Evolutionary conservation across 2,797 vertebrate genomes (phyloP).

Genomic region (Sebastes itinus): DNA sequence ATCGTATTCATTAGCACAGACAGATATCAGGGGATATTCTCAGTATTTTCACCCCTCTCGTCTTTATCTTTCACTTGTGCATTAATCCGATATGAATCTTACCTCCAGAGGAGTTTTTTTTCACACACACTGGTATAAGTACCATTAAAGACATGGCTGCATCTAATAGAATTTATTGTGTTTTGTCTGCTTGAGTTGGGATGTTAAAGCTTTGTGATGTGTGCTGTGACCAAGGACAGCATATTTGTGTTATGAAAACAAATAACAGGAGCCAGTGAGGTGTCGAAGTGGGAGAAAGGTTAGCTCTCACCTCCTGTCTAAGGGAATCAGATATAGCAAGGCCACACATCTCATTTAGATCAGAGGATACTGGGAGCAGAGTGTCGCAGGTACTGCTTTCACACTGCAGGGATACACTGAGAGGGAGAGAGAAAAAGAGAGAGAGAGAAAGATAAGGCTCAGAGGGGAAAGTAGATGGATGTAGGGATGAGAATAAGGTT

Average conservation of each 20-base stretch:
- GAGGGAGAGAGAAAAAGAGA: background rate
- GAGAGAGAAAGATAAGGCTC: constrained; percentile 1
- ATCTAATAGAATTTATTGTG: constrained; percentile 27
- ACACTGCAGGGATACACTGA: constrained; percentile 52
- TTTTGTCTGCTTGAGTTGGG: constrained; percentile 34
- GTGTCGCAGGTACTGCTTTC: constrained; percentile 69
- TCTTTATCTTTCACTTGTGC: constrained; percentile 74
- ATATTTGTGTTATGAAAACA: constrained; percentile 66
- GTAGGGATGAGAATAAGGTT: constrained; percentile 50
- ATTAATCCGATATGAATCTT: constrained; percentile 76
- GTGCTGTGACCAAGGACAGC: constrained; percentile 45
- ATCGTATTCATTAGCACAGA: constrained; percentile 78
- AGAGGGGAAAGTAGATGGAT: constrained; percentile 39
- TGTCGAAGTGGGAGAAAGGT: constrained; percentile 60
- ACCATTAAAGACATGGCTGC: constrained; percentile 26
- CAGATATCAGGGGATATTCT: constrained; percentile 75
- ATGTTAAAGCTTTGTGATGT: constrained; percentile 39
- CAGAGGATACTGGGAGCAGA: constrained; percentile 71
- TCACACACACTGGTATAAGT: constrained; percentile 33
- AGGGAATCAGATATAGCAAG: constrained; percentile 71
- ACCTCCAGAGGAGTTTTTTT: constrained; percentile 52
- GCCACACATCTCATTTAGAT: constrained; percentile 73
- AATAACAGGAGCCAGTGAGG: constrained; percentile 51
- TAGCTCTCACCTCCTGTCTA: constrained; percentile 67
- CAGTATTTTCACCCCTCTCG: constrained; percentile 61